phyloP scores from a whole-genome alignment of 2,113 vertebrate species.

The Rostratula benghalensis region DNA sequence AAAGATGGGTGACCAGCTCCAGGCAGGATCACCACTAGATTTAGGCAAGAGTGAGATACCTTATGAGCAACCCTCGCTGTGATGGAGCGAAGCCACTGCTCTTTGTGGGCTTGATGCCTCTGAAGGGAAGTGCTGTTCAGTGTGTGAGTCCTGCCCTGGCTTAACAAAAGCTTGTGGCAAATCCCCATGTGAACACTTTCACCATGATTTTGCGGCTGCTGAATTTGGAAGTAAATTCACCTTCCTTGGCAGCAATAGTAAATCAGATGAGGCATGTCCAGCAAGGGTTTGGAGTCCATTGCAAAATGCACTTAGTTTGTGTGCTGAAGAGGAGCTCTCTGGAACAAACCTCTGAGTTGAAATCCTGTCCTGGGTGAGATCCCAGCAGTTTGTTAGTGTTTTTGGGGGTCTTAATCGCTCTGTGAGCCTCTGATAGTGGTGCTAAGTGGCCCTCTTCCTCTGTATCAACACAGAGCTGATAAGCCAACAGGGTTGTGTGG shows the following conservation, averaged over 20 bases:
- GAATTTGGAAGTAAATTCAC: slow-evolving; percentile 36
- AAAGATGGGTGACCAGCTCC: not conserved
- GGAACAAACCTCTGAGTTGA: not conserved
- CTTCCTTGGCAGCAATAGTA: not conserved
- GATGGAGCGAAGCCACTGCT: not conserved
- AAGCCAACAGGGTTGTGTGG: not conserved
- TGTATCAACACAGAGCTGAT: not conserved
- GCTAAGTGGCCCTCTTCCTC: not conserved
- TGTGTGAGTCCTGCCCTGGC: not conserved
- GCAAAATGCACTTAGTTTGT: not conserved
- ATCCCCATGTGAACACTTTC: not conserved
- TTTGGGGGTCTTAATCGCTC: not conserved
- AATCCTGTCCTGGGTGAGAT: not conserved
- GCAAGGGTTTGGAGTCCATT: not conserved
- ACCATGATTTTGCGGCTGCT: not conserved
- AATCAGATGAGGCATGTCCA: slow-evolving; percentile 8
- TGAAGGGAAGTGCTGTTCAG: not conserved
- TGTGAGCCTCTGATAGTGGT: not conserved
- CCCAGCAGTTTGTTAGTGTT: not conserved
- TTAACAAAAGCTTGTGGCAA: not conserved
- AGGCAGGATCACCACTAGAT: not conserved
- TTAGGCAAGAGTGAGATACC: not conserved
- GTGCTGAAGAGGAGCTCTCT: not conserved
- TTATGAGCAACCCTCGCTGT: accelerated
- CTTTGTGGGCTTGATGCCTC: not conserved